phyloP scores from a whole-genome alignment of 2,797 vertebrate genomes.

The Peromyscus eremicus region DNA sequence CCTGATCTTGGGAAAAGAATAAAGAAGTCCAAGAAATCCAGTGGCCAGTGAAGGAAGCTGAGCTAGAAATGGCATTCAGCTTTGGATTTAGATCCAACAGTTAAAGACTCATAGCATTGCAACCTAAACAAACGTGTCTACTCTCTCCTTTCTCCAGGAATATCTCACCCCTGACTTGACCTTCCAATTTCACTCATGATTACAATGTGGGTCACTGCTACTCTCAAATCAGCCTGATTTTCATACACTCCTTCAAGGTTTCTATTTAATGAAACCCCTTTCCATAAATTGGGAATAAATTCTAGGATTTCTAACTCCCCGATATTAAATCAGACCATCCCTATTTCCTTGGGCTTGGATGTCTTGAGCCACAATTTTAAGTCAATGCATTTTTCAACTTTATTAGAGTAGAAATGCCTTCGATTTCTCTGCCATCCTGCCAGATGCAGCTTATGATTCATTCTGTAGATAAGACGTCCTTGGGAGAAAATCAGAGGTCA shows the following conservation, averaged over 20 bases:
- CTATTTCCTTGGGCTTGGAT: background rate
- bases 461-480: constrained; percentile 80
- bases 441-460: constrained; percentile 72
- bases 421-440: background rate
- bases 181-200: constrained; percentile 28
- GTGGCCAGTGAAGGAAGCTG: background rate
- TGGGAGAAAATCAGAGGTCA: constrained; percentile 86
- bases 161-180: background rate
- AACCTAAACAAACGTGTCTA: background rate
- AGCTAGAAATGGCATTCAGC: background rate
- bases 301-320: background rate
- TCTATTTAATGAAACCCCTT: background rate
- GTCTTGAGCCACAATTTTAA: background rate
- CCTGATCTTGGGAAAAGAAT: background rate
- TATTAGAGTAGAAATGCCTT: constrained; percentile 6
- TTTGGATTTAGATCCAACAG: background rate
- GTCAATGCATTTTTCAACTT: background rate
- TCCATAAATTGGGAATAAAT: constrained; percentile 41
- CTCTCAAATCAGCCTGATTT: background rate
- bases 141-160: background rate
- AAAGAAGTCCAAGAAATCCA: constrained; percentile 31
- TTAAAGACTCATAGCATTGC: background rate
- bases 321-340: background rate
- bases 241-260: background rate
- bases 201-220: background rate